Evolutionary conservation across 2,888 invertebrate genomes (phyloP).

Genomic region (Bombylius major): DNA sequence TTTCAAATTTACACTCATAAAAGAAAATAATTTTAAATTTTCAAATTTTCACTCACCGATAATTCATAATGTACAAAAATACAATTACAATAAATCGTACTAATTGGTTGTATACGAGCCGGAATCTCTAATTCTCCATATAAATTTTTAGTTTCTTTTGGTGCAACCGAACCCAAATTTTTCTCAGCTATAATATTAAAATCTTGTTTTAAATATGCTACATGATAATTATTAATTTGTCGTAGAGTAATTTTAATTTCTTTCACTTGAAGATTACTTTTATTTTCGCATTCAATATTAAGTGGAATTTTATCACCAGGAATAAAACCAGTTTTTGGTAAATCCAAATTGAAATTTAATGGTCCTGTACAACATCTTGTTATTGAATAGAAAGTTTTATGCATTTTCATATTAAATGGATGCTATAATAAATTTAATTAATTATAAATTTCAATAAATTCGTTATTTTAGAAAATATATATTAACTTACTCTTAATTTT

Average conservation of each 20-base stretch:
- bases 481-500: neutral
- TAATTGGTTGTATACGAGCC: slow-evolving; percentile 50
- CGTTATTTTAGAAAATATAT: neutral
- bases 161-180: slow-evolving; percentile 46
- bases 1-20: too few species aligned
- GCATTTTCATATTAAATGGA: neutral
- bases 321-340: neutral
- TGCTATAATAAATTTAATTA: neutral
- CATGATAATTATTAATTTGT: neutral
- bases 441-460: too few species aligned
- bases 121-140: slow-evolving; percentile 47
- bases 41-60: neutral
- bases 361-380: neutral
- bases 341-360: neutral
- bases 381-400: neutral
- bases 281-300: slow-evolving; percentile 52
- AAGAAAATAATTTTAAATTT: too few species aligned
- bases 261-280: slow-evolving; percentile 16
- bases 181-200: slow-evolving; percentile 17
- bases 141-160: slow-evolving; percentile 43
- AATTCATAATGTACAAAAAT: slow-evolving; percentile 28
- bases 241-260: neutral
- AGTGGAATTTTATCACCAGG: slow-evolving; percentile 31
- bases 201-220: neutral
- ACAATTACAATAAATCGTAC: slow-evolving; percentile 51